These are phyloP conservation scores for Argyresthia albistria DNA, from an alignment of 2,888 invertebrate species.

Conservation along the genomic window DNA sequence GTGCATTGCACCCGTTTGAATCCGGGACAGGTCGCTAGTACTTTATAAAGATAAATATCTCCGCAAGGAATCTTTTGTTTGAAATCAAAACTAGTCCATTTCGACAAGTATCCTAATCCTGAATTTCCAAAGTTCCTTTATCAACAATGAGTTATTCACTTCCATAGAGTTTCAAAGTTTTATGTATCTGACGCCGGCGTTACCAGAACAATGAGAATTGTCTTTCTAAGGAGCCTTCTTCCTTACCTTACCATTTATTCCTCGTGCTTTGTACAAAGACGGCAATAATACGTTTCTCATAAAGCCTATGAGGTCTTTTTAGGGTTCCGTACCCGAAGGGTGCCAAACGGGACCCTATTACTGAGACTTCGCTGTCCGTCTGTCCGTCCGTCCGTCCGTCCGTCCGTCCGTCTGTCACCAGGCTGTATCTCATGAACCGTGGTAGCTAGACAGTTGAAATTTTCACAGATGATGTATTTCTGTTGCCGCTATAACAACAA, in stretches of 20 bases:
- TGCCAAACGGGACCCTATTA: too few relatives aligned
- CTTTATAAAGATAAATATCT: neutral
- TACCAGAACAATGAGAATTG: slow-evolving; percentile 26
- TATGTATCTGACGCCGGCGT: slow-evolving; percentile 45
- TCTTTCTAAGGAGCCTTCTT: slow-evolving; percentile 20
- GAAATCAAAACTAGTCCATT: neutral
- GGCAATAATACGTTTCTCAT: slow-evolving; percentile 48
- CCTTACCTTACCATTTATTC: slow-evolving; percentile 15
- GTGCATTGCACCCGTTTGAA: too few relatives aligned
- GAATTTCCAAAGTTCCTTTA: neutral
- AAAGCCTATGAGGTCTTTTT: slow-evolving; percentile 44
- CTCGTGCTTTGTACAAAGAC: slow-evolving; percentile 30
- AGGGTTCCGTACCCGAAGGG: too few relatives aligned
- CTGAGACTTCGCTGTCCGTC: too few relatives aligned
- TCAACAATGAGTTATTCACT: neutral
- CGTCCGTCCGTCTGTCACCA: too few relatives aligned
- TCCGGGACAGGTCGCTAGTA: too few relatives aligned
- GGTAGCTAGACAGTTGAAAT: too few relatives aligned
- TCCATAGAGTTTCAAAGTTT: neutral
- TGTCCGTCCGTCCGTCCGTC: too few relatives aligned
- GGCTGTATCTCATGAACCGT: too few relatives aligned
- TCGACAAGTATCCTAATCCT: neutral
- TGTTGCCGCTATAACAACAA: too few relatives aligned
- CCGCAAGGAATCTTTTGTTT: neutral
- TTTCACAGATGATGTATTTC: too few relatives aligned